These are phyloP conservation scores for Epirrhoe alternata DNA, from an alignment of 2,888 invertebrate genomes.

Conservation along the genomic window DNA sequence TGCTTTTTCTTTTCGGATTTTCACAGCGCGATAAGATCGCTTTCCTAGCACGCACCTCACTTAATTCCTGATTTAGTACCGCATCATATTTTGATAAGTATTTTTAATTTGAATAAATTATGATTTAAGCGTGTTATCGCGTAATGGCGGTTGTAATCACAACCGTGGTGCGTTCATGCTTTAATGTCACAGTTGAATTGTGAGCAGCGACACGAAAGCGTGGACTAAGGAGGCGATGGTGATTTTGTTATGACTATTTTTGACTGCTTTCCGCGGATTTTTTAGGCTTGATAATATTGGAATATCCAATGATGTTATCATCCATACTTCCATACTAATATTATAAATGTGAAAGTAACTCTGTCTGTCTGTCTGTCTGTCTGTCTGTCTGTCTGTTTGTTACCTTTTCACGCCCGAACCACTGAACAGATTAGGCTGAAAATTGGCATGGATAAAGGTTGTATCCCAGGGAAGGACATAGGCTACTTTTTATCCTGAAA, in stretches of 20 bases:
- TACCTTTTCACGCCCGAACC: no score
- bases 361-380: no score
- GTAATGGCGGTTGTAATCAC: constrained; percentile 75
- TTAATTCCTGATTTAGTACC: constrained; percentile 83
- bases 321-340: no score
- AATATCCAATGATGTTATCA: no score
- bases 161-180: constrained; percentile 67
- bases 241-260: neutral
- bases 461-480: no score
- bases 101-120: constrained; percentile 86
- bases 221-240: constrained; percentile 37
- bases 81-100: constrained; percentile 85
- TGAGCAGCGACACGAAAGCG: constrained; percentile 49
- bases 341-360: no score
- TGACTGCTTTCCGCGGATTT: neutral
- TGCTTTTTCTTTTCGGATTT: constrained; percentile 61
- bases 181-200: constrained; percentile 51
- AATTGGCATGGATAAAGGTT: no score
- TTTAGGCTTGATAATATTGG: no score
- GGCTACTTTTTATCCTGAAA: no score
- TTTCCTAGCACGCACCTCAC: constrained; percentile 73
- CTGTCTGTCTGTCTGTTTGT: no score
- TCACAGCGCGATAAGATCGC: constrained; percentile 81
- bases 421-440: no score
- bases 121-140: constrained; percentile 81